phyloP scores from a whole-genome alignment of 2,113 vertebrate genomes.

The Meleagris gallopavo region DNA sequence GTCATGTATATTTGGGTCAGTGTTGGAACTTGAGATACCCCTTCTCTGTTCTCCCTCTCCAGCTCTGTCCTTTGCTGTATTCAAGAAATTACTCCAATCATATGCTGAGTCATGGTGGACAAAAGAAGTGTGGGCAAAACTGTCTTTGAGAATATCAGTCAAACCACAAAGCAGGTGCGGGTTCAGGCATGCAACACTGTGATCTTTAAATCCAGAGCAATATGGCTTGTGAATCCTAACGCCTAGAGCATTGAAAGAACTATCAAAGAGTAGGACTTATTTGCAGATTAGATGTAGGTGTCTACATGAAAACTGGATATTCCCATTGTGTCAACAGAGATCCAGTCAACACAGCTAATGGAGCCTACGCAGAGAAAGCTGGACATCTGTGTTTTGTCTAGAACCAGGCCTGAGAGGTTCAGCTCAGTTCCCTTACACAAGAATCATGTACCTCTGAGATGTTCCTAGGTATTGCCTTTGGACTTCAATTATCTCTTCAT shows the following conservation, averaged over 20 bases:
- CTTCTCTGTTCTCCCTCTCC: background rate
- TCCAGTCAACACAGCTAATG: constrained; percentile 4
- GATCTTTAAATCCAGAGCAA: background rate
- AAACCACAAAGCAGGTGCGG: background rate
- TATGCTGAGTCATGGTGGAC: accelerated
- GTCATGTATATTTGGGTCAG: background rate
- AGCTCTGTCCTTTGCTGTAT: background rate
- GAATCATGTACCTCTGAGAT: background rate
- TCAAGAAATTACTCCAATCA: background rate
- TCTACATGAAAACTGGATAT: background rate
- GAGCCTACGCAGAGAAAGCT: background rate
- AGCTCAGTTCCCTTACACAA: background rate
- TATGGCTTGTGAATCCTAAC: background rate
- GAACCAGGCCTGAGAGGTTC: background rate
- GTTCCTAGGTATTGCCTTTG: background rate
- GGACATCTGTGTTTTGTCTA: background rate
- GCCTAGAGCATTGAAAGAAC: background rate
- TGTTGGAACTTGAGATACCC: background rate
- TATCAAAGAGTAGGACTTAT: background rate
- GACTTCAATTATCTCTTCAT: background rate
- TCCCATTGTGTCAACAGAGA: constrained; percentile 27
- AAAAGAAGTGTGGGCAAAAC: background rate
- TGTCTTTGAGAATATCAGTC: background rate
- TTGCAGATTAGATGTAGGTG: constrained; percentile 7
- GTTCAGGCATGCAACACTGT: background rate